Percentiles rank a stretch among this genome's conserved stretches.
Evolutionary conservation across 2,797 vertebrate species (phyloP).

Genomic region (Betta splendens): DNA sequence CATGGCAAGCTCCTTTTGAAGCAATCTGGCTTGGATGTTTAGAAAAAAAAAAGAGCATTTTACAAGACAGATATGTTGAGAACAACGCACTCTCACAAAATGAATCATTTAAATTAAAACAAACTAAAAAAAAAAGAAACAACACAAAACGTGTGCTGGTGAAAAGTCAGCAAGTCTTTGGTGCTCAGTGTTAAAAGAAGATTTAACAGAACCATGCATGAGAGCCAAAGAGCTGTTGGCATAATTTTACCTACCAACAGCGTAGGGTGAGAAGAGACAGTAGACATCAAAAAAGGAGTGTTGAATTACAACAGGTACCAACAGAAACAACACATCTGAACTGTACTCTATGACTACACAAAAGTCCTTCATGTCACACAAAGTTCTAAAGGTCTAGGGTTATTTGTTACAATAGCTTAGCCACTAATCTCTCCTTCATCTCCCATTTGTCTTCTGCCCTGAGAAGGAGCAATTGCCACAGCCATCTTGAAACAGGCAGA

Average conservation of each 20-base stretch:
- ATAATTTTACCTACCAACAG: slow-evolving; percentile 23
- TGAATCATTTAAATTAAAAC: slow-evolving; percentile 21
- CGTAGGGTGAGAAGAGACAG: slow-evolving; percentile 28
- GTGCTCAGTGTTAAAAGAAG: slow-evolving; percentile 53
- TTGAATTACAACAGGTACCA: slow-evolving; percentile 40
- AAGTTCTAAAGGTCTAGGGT: slow-evolving; percentile 22
- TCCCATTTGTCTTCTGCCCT: slow-evolving; percentile 34
- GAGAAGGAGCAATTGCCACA: slow-evolving; percentile 26
- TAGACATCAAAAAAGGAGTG: slow-evolving; percentile 37
- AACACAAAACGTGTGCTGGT: slow-evolving; percentile 18
- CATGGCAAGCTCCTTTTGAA: slow-evolving; percentile 23
- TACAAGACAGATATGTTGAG: slow-evolving; percentile 33
- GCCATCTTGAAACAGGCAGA: slow-evolving; percentile 27
- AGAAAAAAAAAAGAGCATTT: slow-evolving; percentile 39
- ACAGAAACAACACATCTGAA: slow-evolving; percentile 30
- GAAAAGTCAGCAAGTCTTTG: slow-evolving; percentile 68
- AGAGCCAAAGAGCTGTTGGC: slow-evolving; percentile 46
- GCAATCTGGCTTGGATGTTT: slow-evolving; percentile 38
- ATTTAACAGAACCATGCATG: slow-evolving; percentile 21
- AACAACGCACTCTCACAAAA: slow-evolving; percentile 23
- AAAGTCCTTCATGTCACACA: slow-evolving; percentile 59
- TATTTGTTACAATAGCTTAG: slow-evolving; percentile 31
- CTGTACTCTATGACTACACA: slow-evolving; percentile 62
- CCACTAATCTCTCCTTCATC: slow-evolving; percentile 21
- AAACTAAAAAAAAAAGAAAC: slow-evolving; percentile 5